Base-by-base conservation (phyloP, 2,888 invertebrate genomes). In the Dorcus hopei region DNA sequence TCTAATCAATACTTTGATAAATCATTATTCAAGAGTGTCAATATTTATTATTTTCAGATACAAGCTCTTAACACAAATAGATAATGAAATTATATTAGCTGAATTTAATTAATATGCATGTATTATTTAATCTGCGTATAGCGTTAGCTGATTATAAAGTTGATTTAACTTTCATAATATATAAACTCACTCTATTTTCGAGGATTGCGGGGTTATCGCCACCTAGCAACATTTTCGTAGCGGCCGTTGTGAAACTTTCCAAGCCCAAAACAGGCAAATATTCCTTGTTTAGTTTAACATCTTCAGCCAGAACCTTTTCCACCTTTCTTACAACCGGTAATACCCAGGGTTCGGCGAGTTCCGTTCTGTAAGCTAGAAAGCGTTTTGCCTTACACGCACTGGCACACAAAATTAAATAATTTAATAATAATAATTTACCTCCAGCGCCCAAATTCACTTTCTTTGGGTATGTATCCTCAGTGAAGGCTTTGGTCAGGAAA, bases 361-460 rank as follows among this genome's bases (percentile, higher is more conserved):
- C 90, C 60, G 93, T 93, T 70, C 97, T 86, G 79, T 97, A 98
- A 6, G 97, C 97, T 97, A 6, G 74, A 49, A 68, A 61, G 23
- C 9, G 47, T n/a, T 52, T 26, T 9, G 16, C 9, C 49, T 9
- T 19, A 50, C 14, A 38, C 7, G 40, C 9, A 50, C 14, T 26
- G 6, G 40, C 9, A n/a, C 40, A 33, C 8, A 41, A 8, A 23
- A 54, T 38, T 6, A 39, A 6, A 49, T 9, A 45, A 52, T 33
- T n/a, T n/a, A 41, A 23, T n/a, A n/a, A 49, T n/a, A n/a, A 33
- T 48, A 42, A 79, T 86, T 82, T 83, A 97, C 97, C 97, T 80
- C 98, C 97, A 72, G 96, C 90, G 57, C 93, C 90, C 57, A 98
- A 83, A 80, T 95, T 97, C 39, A 96, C 95, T 85, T 98, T 98